These are phyloP conservation scores for Odobenus rosmarus DNA, from an alignment of 2,113 vertebrate species.

Conservation along the genomic window DNA sequence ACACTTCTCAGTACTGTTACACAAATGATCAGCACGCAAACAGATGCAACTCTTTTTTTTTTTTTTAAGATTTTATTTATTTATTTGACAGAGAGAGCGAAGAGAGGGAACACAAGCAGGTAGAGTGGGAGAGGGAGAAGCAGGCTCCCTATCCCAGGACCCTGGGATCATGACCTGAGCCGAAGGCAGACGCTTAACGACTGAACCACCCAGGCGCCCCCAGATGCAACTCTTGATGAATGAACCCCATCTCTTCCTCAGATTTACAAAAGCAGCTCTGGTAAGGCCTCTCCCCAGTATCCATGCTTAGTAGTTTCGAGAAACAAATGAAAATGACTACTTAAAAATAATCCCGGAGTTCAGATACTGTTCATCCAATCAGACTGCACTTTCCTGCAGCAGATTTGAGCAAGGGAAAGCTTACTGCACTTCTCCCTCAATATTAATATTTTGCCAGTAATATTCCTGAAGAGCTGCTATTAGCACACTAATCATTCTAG, in stretches of 20 bases:
- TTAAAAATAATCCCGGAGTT: conserved; percentile 25
- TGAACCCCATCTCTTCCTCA: conserved; percentile 32
- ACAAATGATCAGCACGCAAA: conserved; percentile 31
- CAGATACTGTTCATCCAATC: neutral
- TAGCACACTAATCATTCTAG: conserved; percentile 9
- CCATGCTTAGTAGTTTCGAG: neutral
- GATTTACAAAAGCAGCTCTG: conserved; percentile 1
- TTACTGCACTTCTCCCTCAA: neutral
- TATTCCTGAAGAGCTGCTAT: conserved; percentile 23
- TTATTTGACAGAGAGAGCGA: neutral
- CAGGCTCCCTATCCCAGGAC: neutral
- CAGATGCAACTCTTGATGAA: neutral
- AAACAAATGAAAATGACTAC: conserved; percentile 25
- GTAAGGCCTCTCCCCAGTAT: neutral
- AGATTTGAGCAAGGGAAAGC: neutral
- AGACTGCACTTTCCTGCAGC: neutral
- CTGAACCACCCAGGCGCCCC: neutral
- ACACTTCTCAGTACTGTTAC: neutral
- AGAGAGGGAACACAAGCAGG: too few species aligned
- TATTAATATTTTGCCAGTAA: neutral
- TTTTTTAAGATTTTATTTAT: neutral
- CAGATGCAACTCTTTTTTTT: neutral
- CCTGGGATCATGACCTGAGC: too few species aligned
- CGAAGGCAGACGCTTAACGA: neutral
- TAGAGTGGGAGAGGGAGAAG: neutral